A percentile compares a stretch with the other conserved stretches of the same genome.
Evolutionary conservation across 1,140 invertebrate genomes (phyloP).

Genomic region (Physella acuta): DNA sequence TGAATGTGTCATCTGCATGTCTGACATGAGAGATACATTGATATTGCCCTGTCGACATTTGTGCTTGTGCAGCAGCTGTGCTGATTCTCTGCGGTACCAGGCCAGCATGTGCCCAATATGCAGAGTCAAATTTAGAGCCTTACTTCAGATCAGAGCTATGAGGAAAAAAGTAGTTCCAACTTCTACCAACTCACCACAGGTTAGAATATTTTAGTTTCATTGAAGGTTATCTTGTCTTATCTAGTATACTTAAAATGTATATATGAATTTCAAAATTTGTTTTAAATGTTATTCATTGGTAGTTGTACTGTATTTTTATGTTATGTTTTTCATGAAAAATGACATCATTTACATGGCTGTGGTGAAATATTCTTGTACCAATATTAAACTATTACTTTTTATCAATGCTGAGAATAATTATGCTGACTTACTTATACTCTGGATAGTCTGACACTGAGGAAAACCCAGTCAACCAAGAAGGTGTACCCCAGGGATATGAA

Average conservation of each 20-base stretch:
- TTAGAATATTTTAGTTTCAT: neutral
- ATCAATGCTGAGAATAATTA: no score
- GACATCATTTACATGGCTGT: no score
- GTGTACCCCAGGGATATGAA: constrained; percentile 91
- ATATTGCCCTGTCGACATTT: constrained; percentile 97
- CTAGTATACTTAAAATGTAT: no score
- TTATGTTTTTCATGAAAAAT: no score
- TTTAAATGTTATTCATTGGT: no score
- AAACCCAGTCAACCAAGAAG: constrained; percentile 65
- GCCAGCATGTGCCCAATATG: constrained; percentile 99
- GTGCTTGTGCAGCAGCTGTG: constrained; percentile 95
- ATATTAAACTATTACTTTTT: no score
- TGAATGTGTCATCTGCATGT: constrained; percentile 99
- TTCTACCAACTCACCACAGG: constrained; percentile 19
- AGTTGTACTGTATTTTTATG: no score
- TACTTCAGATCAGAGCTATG: constrained; percentile 92
- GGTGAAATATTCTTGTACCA: no score
- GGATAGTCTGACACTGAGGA: constrained; percentile 47
- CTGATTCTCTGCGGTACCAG: constrained; percentile 93
- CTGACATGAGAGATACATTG: constrained; percentile 92
- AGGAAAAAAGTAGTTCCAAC: constrained; percentile 69
- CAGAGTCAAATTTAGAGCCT: constrained; percentile 91
- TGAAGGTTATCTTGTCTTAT: no score
- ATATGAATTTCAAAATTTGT: no score
- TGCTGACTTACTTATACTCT: no score